Evolutionary conservation across 2,113 vertebrate genomes (phyloP).

Genomic region (Laterallus jamaicensis): DNA sequence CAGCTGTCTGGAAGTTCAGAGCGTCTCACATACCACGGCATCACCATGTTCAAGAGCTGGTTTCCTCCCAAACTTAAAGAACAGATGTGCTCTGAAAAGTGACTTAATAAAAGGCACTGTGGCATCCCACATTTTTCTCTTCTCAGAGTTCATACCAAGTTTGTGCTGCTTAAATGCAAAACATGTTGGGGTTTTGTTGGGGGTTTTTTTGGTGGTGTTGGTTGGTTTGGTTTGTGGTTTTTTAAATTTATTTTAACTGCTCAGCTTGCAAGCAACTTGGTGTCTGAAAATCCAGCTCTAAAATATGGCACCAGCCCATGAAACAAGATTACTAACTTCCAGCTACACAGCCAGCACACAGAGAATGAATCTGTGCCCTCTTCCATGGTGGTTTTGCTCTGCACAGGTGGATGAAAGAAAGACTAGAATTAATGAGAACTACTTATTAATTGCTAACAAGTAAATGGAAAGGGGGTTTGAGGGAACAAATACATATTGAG

Average conservation of each 20-base stretch:
- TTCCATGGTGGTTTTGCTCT: background rate
- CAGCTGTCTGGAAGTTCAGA: background rate
- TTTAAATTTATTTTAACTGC: background rate
- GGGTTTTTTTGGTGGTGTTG: too few species aligned
- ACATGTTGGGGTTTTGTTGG: too few species aligned
- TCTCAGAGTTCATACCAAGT: background rate
- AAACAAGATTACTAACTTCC: background rate
- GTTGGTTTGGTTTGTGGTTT: background rate
- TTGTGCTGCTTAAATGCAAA: background rate
- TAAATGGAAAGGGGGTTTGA: background rate
- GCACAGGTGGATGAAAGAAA: background rate
- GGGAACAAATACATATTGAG: background rate
- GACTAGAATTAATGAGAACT: background rate
- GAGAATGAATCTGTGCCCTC: background rate
- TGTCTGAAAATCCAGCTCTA: background rate
- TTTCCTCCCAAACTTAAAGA: background rate
- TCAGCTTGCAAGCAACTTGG: background rate
- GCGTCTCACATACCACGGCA: background rate
- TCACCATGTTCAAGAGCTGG: rapidly evolving
- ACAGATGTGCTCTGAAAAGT: background rate
- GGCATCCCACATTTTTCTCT: background rate
- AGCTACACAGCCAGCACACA: background rate
- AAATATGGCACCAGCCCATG: background rate
- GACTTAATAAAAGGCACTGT: background rate
- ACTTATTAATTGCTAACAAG: background rate